Base-by-base conservation (phyloP, 2,113 vertebrate genomes). In the Hemibagrus wyckioides region DNA sequence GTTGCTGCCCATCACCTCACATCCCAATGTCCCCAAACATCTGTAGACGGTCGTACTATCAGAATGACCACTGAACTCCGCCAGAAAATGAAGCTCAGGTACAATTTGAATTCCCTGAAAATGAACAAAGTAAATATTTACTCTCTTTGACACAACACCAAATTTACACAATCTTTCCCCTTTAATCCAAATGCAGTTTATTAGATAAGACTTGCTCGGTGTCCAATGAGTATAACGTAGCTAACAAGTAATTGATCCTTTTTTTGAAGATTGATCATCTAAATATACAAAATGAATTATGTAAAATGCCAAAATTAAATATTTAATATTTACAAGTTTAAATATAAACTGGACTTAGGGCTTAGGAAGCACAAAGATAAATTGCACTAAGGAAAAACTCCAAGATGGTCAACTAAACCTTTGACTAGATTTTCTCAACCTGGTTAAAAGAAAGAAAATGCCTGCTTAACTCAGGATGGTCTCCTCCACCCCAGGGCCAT, bases 11-110 rank as follows among this genome's bases (percentile, higher is more conserved):
- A 23, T 80, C 83, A 19, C 54, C 81, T 80, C 63, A 61, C 56
- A 48, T 52, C 75, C 89, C 89, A 88, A 77, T 17, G 17, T 63
- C 76, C 77, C 61, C 21, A 30, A 88, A 65, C 56, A 82, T 85
- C 80, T 85, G 44, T 77, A 63, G 41, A 75, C 57, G n/a, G 65
- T 82, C 56, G 30, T 54, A 82, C 54, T 57, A 39, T 82, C 39
- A 71, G 69, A 76, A 30, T 76, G 17, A 28, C 73, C 36, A 76
- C 67, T 87, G 80, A 75, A 39, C 54, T 30, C 79, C 6, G 2
- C 23, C 33, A 39, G 19, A 57, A 80, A 80, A 57, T 23, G 6
- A 80, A 25, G 54, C 19, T 57, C 30, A 80, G 77, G 30, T 56
- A 21, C n/a, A 21, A 54, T 79, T 79, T 54, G 9, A 80, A 36